Base-by-base conservation (phyloP, 2,113 vertebrate genomes). In the Arvicanthis niloticus region DNA sequence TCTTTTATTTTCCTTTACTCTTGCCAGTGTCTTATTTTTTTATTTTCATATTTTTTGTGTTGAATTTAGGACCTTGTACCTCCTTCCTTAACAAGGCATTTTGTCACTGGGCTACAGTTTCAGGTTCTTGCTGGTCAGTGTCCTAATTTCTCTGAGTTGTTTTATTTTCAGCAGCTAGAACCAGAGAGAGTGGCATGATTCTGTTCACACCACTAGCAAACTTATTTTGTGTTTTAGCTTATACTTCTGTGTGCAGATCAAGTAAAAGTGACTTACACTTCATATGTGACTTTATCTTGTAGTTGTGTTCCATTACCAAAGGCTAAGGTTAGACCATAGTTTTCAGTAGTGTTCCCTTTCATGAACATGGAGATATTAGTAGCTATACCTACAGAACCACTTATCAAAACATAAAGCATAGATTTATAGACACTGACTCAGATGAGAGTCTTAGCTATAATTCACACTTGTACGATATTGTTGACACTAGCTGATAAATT, bases 161-260 rank as follows among this genome's bases (percentile, higher is more conserved):
- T 91, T 78, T 53, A 48, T 96, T 96, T 94, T 53, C 91, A 73
- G 88, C 60, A 91, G 0, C 73, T 67, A 91, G 70, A 95, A 80
- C 60, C 82, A 88, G 68, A 58, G 56, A 87, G 62, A 85, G 67
- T 67, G 40, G 56, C 19, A 88, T 53, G 62, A 88, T 87, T 85
- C 16, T 92, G 10, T 77, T 82, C 65, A 89, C 48, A 40, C 53
- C 91, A 89, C 34, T 4, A 78, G 21, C 85, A 91, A 96, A 91
- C 65, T 90, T 62, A n/a, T 93, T 88, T 73, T 95, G 72, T 95
- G 40, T 85, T 96, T 94, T 86, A 48, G 58, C 92, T 96, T 94
- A 56, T 90, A 73, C 8, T 89, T 94, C 42, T 86, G 7, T 62
- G 51, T 81, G 7, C 84, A n/a, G 31, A 13, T 53, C 80, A 91